phyloP scores from a whole-genome alignment of 2,797 vertebrate species.

The Leptodactylus fallax region DNA sequence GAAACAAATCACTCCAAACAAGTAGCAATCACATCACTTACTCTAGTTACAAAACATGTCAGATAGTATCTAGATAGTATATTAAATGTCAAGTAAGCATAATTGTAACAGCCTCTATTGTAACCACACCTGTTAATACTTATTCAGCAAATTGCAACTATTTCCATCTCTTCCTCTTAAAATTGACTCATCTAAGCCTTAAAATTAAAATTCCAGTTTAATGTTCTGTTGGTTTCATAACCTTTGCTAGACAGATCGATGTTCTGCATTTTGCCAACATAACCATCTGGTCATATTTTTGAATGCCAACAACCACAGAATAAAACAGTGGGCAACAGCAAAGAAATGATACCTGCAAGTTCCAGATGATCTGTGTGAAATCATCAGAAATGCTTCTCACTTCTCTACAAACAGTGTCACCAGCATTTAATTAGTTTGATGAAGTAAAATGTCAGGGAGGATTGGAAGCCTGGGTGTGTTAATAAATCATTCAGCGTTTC shows the following conservation, averaged over 20 bases:
- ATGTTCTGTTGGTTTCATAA: not conserved
- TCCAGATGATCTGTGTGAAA: conserved; percentile 54
- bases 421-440: conserved; percentile 63
- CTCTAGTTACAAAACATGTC: not conserved
- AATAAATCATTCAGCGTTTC: conserved; percentile 60
- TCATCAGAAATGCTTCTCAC: conserved; percentile 50
- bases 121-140: not conserved
- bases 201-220: not conserved
- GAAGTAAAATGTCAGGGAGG: conserved; percentile 63
- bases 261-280: conserved; percentile 44
- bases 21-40: no score
- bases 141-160: not conserved
- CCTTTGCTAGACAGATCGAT: conserved; percentile 5
- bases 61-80: no score
- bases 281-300: conserved; percentile 58
- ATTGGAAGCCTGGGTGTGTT: conserved; percentile 57
- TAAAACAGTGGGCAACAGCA: conserved; percentile 38
- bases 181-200: not conserved
- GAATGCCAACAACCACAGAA: conserved; percentile 50
- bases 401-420: conserved; percentile 62
- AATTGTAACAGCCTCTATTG: not conserved
- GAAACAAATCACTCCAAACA: no score
- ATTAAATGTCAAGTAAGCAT: no score
- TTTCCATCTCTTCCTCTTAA: not conserved
- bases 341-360: conserved; percentile 45